Percentiles rank a stretch among this genome's conserved stretches.
phyloP scores from a whole-genome alignment of 2,888 invertebrate species.

The Plusia festucae region DNA sequence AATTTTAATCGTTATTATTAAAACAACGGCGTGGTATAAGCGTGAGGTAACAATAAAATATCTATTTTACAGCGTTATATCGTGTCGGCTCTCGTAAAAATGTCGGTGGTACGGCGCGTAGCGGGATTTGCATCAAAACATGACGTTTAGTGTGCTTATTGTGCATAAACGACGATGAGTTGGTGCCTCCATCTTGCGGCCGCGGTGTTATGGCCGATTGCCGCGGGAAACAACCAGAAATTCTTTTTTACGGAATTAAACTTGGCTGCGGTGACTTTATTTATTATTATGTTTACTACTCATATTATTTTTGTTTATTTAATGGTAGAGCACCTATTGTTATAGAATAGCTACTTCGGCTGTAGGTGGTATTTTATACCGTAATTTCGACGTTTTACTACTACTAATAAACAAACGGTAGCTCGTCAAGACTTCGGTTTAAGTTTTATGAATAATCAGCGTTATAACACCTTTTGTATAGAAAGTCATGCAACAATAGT shows the following conservation, averaged over 20 bases:
- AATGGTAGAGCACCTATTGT: conserved; percentile 34
- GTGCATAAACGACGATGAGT: conserved; percentile 71
- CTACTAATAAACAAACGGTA: conserved; percentile 25
- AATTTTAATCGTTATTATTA: conserved; percentile 86
- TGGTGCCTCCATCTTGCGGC: conserved; percentile 69
- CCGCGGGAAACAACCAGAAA: conserved; percentile 69
- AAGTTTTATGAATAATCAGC: conserved; percentile 34
- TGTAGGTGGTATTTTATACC: background rate
- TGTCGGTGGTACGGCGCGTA: conserved; percentile 68
- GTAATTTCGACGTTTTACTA: conserved; percentile 14
- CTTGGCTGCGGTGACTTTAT: conserved; percentile 60
- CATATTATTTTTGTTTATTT: conserved; percentile 33
- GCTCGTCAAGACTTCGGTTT: conserved; percentile 14
- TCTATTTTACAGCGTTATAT: conserved; percentile 77
- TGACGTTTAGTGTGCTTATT: conserved; percentile 75
- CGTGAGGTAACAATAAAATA: conserved; percentile 79
- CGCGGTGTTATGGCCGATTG: conserved; percentile 76
- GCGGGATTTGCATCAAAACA: conserved; percentile 78
- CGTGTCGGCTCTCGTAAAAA: conserved; percentile 80
- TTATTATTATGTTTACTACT: conserved; percentile 55
- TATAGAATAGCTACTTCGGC: conserved; percentile 10
- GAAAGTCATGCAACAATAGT: conserved; percentile 31
- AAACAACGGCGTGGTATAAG: conserved; percentile 81
- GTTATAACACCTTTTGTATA: conserved; percentile 17
- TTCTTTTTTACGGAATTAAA: conserved; percentile 70